Percentiles rank a stretch among this genome's conserved stretches.
Conservation (phyloP, 2,888 invertebrate species). For the Drosophila flavopinicola region DNA sequence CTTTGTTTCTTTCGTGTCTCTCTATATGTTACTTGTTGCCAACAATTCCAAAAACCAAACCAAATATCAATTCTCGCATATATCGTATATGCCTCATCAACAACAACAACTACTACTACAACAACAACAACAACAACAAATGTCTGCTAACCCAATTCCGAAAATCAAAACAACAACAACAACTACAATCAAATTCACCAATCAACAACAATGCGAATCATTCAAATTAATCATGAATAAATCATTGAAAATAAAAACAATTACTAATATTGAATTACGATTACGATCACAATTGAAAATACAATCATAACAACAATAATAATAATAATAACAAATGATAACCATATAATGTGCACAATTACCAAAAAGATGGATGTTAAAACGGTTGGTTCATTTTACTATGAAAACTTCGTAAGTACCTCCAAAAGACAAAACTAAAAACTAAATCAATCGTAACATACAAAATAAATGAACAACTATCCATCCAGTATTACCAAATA, state of each 20-base stretch:
- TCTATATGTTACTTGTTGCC: constrained; percentile 42
- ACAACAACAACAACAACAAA: constrained; percentile 46
- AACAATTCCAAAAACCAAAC: constrained; percentile 36
- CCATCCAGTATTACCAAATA: constrained; percentile 37
- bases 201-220: constrained; percentile 46
- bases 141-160: constrained; percentile 58
- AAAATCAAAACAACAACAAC: constrained; percentile 20
- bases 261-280: constrained; percentile 59
- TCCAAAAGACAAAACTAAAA: constrained; percentile 45
- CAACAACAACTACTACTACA: constrained; percentile 45
- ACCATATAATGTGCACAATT: constrained; percentile 66
- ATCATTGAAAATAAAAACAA: constrained; percentile 34
- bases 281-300: constrained; percentile 39
- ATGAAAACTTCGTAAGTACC: constrained; percentile 97
- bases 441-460: constrained; percentile 31
- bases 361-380: constrained; percentile 96
- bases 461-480: constrained; percentile 47
- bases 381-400: constrained; percentile 97
- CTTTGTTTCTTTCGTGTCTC: constrained; percentile 52
- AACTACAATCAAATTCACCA: constrained; percentile 51
- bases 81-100: constrained; percentile 40
- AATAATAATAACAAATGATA: constrained; percentile 31
- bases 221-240: constrained; percentile 39
- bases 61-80: constrained; percentile 42
- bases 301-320: constrained; percentile 31